Evolutionary conservation across 2,888 invertebrate genomes (phyloP).

Genomic region (Minunthozetes semirufus): DNA sequence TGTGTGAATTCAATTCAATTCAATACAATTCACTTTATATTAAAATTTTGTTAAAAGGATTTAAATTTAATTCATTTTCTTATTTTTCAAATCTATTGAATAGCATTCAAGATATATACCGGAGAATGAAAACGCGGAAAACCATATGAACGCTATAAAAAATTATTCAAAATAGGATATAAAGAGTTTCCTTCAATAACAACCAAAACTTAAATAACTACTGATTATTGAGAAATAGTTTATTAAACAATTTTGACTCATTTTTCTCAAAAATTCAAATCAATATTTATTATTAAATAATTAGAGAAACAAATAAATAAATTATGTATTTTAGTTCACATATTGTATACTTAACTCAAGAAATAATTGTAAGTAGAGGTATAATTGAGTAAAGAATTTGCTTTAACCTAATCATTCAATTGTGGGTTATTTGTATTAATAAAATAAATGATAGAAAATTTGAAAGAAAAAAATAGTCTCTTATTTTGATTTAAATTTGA

Average conservation of each 20-base stretch:
- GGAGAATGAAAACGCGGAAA: not conserved
- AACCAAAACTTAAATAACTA: too few species aligned
- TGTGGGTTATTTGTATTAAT: not conserved
- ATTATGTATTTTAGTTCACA: too few species aligned
- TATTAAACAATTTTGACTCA: not conserved
- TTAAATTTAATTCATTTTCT: constrained; percentile 8
- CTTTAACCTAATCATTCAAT: constrained; percentile 10
- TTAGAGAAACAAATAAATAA: too few species aligned
- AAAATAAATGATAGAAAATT: not conserved
- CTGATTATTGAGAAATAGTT: too few species aligned
- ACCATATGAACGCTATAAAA: not conserved
- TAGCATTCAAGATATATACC: not conserved
- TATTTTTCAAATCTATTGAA: constrained; percentile 10
- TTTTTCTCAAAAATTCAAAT: not conserved
- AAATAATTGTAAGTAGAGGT: not conserved
- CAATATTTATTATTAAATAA: not conserved
- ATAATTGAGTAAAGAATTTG: not conserved
- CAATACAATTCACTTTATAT: not conserved
- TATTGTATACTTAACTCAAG: too few species aligned
- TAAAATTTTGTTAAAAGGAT: not conserved
- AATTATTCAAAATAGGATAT: not conserved
- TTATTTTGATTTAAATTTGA: constrained; percentile 3
- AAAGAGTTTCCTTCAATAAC: too few species aligned
- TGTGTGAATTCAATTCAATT: constrained; percentile 11
- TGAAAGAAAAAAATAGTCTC: not conserved